Conservation (phyloP, 2,888 invertebrate genomes). For the Tinea trinotella region DNA sequence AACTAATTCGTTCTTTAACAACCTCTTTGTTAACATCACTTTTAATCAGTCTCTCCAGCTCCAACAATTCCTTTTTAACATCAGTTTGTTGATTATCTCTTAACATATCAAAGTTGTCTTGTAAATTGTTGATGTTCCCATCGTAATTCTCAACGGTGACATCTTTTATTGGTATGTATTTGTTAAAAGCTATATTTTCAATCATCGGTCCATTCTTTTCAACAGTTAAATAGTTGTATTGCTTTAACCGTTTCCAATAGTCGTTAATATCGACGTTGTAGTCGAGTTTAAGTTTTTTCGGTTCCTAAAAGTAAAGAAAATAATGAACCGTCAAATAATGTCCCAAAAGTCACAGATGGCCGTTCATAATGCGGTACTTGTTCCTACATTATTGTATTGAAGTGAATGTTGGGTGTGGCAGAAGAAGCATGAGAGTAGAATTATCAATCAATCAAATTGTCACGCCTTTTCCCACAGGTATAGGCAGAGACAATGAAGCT, state of each 20-base stretch:
- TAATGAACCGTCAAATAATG: not conserved
- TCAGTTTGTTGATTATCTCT: conserved; percentile 26
- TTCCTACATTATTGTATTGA: too few relatives aligned
- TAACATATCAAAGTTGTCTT: conserved; percentile 23
- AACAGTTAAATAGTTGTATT: conserved; percentile 27
- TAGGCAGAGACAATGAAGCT: too few relatives aligned
- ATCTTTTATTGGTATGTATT: not conserved
- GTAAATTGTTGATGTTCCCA: conserved; percentile 12
- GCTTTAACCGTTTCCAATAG: conserved; percentile 30
- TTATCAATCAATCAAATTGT: too few relatives aligned
- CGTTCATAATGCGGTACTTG: too few relatives aligned
- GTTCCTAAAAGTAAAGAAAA: conserved; percentile 16
- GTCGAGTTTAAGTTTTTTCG: conserved; percentile 20
- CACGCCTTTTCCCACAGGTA: too few relatives aligned
- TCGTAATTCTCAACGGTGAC: not conserved
- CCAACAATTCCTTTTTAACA: not conserved
- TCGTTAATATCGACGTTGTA: conserved; percentile 31
- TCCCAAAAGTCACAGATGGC: too few relatives aligned
- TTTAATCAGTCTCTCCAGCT: not conserved
- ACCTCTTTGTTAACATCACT: conserved; percentile 22
- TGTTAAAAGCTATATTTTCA: not conserved
- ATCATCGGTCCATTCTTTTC: conserved; percentile 11
- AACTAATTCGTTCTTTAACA: conserved; percentile 27
- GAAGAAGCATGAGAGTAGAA: too few relatives aligned
- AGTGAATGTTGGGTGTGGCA: too few relatives aligned